Evolutionary conservation across 2,113 vertebrate species (phyloP).

Genomic region (Hassar affinis): DNA sequence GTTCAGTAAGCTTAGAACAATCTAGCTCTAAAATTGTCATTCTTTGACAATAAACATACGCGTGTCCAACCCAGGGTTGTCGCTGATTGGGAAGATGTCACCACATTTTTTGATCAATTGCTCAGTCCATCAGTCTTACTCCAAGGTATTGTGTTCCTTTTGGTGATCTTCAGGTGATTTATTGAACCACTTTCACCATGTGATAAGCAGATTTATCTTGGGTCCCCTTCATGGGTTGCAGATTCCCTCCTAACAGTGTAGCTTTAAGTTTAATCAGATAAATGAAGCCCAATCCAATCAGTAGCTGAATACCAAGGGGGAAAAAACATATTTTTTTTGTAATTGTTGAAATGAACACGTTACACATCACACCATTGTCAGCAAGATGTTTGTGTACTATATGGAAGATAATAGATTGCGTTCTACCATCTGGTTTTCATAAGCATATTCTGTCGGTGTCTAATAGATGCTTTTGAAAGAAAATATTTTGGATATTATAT

Average conservation of each 20-base stretch:
- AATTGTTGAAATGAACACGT: constrained; percentile 1
- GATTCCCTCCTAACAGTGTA: not conserved
- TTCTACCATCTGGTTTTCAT: constrained; percentile 24
- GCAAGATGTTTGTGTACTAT: not conserved
- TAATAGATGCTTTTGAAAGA: constrained; percentile 2
- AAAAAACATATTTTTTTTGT: not conserved
- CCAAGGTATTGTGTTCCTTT: not conserved
- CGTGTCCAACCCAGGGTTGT: not conserved
- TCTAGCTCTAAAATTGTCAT: not conserved
- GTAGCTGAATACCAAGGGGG: not conserved
- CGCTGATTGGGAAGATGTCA: not conserved
- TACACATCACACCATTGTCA: not conserved
- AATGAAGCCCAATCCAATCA: not conserved
- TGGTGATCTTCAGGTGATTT: not conserved
- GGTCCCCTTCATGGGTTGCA: not conserved
- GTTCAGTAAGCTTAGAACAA: not conserved
- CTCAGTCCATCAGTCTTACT: not conserved
- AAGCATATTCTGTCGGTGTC: not conserved
- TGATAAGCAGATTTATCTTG: constrained; percentile 25
- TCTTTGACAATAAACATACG: not conserved
- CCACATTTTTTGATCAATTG: not conserved
- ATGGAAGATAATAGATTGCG: not conserved
- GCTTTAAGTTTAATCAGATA: not conserved
- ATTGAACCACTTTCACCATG: not conserved
- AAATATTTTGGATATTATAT: not conserved